Percentiles rank a stretch among this genome's conserved stretches.
Evolutionary conservation across 2,113 vertebrate genomes (phyloP).

Genomic region (Halcyon malimbica): DNA sequence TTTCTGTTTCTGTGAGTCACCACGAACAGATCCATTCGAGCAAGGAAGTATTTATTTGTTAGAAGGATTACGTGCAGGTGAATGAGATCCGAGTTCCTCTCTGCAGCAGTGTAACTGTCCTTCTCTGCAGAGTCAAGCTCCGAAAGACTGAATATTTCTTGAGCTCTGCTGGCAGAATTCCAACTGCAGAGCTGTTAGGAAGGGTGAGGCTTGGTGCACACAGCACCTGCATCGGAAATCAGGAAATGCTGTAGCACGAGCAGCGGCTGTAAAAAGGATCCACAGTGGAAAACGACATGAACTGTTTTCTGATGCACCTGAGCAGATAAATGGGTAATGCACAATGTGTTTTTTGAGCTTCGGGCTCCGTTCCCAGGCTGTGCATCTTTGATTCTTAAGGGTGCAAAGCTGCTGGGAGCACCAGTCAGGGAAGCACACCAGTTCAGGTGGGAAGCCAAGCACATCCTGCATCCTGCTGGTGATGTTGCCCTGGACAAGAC

Average conservation of each 20-base stretch:
- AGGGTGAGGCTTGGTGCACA: neutral
- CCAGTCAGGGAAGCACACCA: rapidly evolving
- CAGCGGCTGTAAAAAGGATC: neutral
- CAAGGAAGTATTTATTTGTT: neutral
- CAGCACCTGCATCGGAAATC: neutral
- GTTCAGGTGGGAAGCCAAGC: neutral
- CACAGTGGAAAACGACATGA: neutral
- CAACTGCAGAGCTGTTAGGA: neutral
- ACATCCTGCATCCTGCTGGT: neutral
- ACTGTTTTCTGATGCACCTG: neutral
- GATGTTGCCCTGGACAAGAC: neutral
- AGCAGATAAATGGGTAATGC: neutral
- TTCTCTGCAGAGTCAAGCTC: neutral
- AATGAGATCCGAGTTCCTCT: neutral
- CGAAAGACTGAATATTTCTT: neutral
- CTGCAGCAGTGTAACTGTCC: neutral
- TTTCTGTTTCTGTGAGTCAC: neutral
- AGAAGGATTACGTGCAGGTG: neutral
- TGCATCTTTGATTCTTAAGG: neutral
- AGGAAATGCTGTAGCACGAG: neutral
- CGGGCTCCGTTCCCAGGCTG: neutral
- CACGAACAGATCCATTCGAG: neutral
- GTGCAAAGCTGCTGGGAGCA: neutral
- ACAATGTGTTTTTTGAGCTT: neutral
- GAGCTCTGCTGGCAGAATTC: neutral